Base-by-base conservation (phyloP, 2,888 invertebrate genomes). In the Napeogenes inachia region DNA sequence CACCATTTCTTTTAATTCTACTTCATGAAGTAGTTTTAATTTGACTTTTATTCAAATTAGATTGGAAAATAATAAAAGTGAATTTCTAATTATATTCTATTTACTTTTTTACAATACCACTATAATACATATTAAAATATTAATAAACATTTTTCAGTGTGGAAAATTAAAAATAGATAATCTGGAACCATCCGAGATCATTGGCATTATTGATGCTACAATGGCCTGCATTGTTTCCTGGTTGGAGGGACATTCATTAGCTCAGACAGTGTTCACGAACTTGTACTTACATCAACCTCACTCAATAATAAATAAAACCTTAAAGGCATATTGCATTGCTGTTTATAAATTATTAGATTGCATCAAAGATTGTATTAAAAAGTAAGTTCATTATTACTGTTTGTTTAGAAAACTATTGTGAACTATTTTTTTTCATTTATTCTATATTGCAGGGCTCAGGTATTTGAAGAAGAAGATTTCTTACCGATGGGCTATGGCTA, bases 261-360 rank as follows among this genome's bases (percentile, higher is more conserved):
- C 98, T 5, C 99, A 99, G 89, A 99, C 99, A 2, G 96, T 99
- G 8, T 98, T 99, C 80, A 99, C 98, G 35, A 98, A 98, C 83
- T 92, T 99, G 33, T 99, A 99, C 81, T 90, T 98, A 46, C 98
- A 99, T 82, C 95, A 97, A 70, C 98, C 98, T 0, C 93, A 95
- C 74, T 92, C 94, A 65, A 96, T 99, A 66, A 91, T 93, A 70
- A 97, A 98, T 78, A 94, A 94, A 78, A 92, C 94, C 5, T 87
- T 99, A 66, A 96, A 95, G 81, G 95, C 96, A 0, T 98, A 98
- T 82, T 96, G 95, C 76, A 93, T 96, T 71, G 94, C 95, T 57
- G 93, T 97, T 53, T 95, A 98, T 73, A 98, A 98, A 87, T 91
- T 98, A 45, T 93, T 98, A 65, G 97, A 97, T 79, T 92, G 96